Evolutionary conservation across 2,888 invertebrate species (phyloP), one percentile per base, ranked within the genome.

Genomic region (Melieria picta): DNA sequence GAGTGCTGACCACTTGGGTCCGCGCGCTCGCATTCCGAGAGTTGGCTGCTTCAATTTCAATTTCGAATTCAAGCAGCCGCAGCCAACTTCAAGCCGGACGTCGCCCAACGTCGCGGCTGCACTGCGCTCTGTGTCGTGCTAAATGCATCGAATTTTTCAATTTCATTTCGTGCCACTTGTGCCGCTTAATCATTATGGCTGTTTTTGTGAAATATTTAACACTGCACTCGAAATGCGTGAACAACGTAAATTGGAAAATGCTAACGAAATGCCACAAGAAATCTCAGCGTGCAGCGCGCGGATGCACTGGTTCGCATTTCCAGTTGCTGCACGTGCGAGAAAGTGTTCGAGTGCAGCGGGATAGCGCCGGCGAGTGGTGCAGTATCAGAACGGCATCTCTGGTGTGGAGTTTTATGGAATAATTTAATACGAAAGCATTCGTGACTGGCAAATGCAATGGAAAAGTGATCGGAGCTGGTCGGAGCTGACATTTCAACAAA

Each of bases 61-160:
- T 79, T 79, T 71, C 68, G 72, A 16, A 50, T 67, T 69, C 67
- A 30, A 30, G 30, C 30, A 30, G 30, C 30, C 30, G 30, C 30
- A 30, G 30, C 30, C 30, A 30, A 30, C 30, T 30, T 30, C 30
- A 30, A 30, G 30, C 3, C 30, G 30, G 16, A 30, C 30, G 30
- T 74, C 73, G 79, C 13, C 52, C 52, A 52, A 52, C 52, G 30
- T 30, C 2, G 30, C 30, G 30, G 30, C 30, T 30, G 30, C 30
- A 52, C 13, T 11, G 75, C 76, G 76, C 72, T 80, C 77, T 78
- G 77, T 76, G 30, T 80, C 79, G 76, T 79, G 76, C 78, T 77
- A 81, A 82, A 82, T 80, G 80, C 77, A 82, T 82, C 82, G 80
- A 81, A 85, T 85, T 81, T 82, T 82, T 84, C 81, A 83, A 80